phyloP scores from a whole-genome alignment of 2,797 vertebrate species.

The Nothura maculosa region DNA sequence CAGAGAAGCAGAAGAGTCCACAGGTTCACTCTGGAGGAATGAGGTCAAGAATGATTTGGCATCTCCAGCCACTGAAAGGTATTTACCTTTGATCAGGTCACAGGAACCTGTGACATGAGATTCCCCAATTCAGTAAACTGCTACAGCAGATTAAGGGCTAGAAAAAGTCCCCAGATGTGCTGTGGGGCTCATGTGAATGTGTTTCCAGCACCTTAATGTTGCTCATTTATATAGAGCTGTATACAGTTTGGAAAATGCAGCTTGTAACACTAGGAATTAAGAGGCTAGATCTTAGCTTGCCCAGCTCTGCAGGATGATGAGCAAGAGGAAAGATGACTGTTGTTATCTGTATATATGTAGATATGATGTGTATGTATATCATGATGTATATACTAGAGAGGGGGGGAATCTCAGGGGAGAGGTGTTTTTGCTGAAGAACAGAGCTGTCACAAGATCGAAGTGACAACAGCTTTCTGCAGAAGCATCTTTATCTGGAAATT shows the following conservation, averaged over 20 bases:
- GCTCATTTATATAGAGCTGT: background rate
- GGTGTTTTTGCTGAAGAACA: background rate
- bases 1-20: slow-evolving; percentile 13
- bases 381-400: background rate
- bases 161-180: background rate
- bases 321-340: background rate
- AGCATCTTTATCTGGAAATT: background rate
- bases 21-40: background rate
- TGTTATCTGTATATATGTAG: background rate
- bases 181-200: background rate
- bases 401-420: accelerated
- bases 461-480: background rate
- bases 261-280: background rate
- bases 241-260: background rate
- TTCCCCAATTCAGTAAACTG: background rate
- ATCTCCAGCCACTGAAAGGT: background rate
- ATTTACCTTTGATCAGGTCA: background rate
- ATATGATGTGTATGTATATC: too few relatives aligned
- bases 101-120: background rate
- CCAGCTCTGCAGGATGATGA: background rate
- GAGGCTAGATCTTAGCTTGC: background rate
- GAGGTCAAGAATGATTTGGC: slow-evolving; percentile 36
- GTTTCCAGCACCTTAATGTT: background rate
- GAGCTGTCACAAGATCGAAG: background rate
- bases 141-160: background rate